Base-by-base conservation (phyloP, 2,113 vertebrate species). In the Rhabdomys dilectus region DNA sequence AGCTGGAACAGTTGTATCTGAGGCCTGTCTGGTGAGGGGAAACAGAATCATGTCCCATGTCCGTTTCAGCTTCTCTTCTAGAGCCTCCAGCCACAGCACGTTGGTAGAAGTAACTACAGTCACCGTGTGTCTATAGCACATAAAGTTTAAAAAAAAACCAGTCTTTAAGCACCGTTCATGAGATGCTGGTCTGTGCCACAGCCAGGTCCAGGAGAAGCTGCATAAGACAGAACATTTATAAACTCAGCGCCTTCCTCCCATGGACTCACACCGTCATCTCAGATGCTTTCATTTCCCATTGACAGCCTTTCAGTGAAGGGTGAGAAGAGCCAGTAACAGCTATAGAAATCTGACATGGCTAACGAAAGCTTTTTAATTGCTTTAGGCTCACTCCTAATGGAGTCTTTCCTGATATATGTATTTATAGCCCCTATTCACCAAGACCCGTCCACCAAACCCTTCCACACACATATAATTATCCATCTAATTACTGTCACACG, bases 381-480 rank as follows among this genome's bases (percentile, higher is more conserved):
- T 89, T 95, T 76, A 45, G 56, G 82, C 45, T 94, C 95, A 68
- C 68, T 94, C 84, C 88, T 94, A 95, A 88, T 82, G 82, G 42
- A 66, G 66, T 91, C 4, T 11, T 82, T 64, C 76, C 58, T 86
- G 26, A 93, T 51, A 84, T 34, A 72, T 53, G 81, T 92, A 91
- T 96, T 95, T 94, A 96, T 92, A 94, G 72, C n/a, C 78, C 60
- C 89, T 66, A 86, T 80, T 96, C 89, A 88, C 85, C 24, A 62
- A 92, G 51, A 26, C 36, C 60, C 64, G 80, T 60, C 84, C 88
- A 90, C 88, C 80, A 76, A 92, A 92, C 39, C 36, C 58, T 88
- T 92, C 81, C 56, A 80, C 0, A 0, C 22, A 56, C 68, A 91
- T 73, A 77, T 56, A 84, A 91, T 93, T 93, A 95, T 26, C 78